phyloP scores from a whole-genome alignment of 2,888 invertebrate species.

The Halictus quadricinctus region DNA sequence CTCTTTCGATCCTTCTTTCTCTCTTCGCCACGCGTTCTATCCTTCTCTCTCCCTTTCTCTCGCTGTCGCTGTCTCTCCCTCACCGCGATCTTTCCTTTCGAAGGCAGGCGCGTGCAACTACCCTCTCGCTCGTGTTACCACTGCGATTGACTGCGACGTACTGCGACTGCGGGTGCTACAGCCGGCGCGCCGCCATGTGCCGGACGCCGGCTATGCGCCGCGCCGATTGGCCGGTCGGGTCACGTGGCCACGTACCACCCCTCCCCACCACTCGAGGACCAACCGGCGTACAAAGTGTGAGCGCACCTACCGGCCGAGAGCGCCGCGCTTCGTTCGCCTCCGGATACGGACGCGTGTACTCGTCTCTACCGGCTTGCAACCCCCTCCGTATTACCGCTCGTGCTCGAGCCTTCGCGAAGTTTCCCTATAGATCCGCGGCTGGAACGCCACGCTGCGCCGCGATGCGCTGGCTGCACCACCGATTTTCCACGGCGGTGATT shows the following conservation, averaged over 20 bases:
- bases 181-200: conserved; percentile 79
- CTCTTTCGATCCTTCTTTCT: conserved; percentile 48
- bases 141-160: conserved; percentile 80
- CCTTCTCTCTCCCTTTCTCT: conserved; percentile 42
- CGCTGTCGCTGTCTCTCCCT: conserved; percentile 52
- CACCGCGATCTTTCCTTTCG: conserved; percentile 72
- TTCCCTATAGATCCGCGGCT: conserved; percentile 53
- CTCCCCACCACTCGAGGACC: conserved; percentile 53
- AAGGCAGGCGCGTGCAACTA: conserved; percentile 83
- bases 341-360: conserved; percentile 58
- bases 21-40: conserved; percentile 61
- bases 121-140: conserved; percentile 80
- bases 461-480: conserved; percentile 51
- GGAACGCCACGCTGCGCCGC: neutral
- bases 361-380: conserved; percentile 62
- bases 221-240: conserved; percentile 73
- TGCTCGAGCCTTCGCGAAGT: conserved; percentile 67
- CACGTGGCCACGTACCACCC: conserved; percentile 75
- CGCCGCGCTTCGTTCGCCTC: conserved; percentile 54
- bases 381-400: conserved; percentile 65
- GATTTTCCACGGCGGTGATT: conserved; percentile 61
- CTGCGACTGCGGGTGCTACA: conserved; percentile 76
- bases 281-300: conserved; percentile 57
- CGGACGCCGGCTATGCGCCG: conserved; percentile 77
- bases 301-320: conserved; percentile 74